Evolutionary conservation across 2,888 invertebrate species (phyloP).

Genomic region (Eupithecia pulchellata): DNA sequence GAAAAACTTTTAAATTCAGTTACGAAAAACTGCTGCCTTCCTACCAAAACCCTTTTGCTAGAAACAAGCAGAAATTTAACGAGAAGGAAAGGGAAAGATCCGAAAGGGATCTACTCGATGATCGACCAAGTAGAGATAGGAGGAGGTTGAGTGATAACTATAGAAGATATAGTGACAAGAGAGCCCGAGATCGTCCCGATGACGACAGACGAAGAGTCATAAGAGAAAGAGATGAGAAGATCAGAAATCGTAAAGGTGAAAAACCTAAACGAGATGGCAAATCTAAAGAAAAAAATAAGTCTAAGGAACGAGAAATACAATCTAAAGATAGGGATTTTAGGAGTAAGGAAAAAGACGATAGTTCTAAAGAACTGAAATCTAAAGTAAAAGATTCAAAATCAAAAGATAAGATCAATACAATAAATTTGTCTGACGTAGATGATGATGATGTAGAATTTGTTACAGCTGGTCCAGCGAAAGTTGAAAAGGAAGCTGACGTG

Average conservation of each 20-base stretch:
- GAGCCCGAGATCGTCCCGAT: constrained; percentile 31
- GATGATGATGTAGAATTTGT: constrained; percentile 37
- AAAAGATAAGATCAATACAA: constrained; percentile 49
- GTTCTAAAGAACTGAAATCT: constrained; percentile 25
- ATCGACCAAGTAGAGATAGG: constrained; percentile 52
- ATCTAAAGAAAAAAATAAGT: constrained; percentile 47
- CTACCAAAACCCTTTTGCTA: constrained; percentile 79
- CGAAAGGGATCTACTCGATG: constrained; percentile 28
- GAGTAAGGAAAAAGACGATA: constrained; percentile 41
- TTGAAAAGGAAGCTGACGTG: constrained; percentile 67
- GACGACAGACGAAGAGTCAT: constrained; percentile 23
- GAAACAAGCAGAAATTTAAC: constrained; percentile 53
- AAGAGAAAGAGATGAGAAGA: constrained; percentile 38
- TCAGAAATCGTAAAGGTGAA: constrained; percentile 44
- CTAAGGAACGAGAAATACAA: constrained; percentile 51
- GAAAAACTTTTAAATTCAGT: constrained; percentile 76
- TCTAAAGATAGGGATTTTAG: constrained; percentile 49
- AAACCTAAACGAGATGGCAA: constrained; percentile 18
- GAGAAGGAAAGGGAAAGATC: constrained; percentile 46
- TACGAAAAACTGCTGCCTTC: constrained; percentile 75
- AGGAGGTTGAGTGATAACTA: constrained; percentile 47
- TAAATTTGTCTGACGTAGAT: constrained; percentile 32
- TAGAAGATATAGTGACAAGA: constrained; percentile 37
- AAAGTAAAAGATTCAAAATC: constrained; percentile 47
- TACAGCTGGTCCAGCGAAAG: constrained; percentile 43